Percentiles rank a stretch among this genome's conserved stretches.
phyloP scores from a whole-genome alignment of 2,888 invertebrate genomes.

The Agrypnus murinus region DNA sequence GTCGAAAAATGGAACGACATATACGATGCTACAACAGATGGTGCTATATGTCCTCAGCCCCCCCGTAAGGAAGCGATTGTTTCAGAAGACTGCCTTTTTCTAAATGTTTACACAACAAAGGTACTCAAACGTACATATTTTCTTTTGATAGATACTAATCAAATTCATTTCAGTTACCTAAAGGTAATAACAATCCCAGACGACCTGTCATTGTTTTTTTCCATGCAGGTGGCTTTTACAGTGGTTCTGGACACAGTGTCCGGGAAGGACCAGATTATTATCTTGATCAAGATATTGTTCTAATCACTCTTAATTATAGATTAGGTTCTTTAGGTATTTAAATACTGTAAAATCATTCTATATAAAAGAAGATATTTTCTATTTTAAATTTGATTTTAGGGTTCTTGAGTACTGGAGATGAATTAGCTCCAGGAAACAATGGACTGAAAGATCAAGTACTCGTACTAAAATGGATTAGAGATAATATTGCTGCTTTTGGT shows the following conservation, averaged over 20 bases:
- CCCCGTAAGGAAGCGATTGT: conserved; percentile 63
- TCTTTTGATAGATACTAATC: neutral
- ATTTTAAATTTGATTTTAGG: too few species aligned
- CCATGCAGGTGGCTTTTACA: conserved; percentile 78
- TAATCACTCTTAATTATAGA: conserved; percentile 80
- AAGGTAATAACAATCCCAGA: conserved; percentile 54
- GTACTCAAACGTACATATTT: conserved; percentile 59
- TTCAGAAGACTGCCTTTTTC: conserved; percentile 80
- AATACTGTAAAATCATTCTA: too few species aligned
- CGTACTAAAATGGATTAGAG: conserved; percentile 78
- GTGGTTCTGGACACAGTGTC: conserved; percentile 74
- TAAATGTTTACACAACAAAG: too few species aligned
- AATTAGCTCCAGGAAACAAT: too few species aligned
- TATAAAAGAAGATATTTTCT: too few species aligned
- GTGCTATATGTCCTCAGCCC: conserved; percentile 66
- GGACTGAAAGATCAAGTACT: conserved; percentile 83
- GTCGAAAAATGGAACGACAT: conserved; percentile 50
- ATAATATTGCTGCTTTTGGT: too few species aligned
- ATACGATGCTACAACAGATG: too few species aligned
- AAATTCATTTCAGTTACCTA: conserved; percentile 60
- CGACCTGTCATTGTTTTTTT: conserved; percentile 77
- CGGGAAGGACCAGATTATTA: conserved; percentile 75
- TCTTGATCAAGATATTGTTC: conserved; percentile 78
- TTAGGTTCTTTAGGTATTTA: conserved; percentile 73
- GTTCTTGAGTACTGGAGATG: too few species aligned